Conservation (phyloP, 2,888 invertebrate genomes). For the Apotomis turbidana region DNA sequence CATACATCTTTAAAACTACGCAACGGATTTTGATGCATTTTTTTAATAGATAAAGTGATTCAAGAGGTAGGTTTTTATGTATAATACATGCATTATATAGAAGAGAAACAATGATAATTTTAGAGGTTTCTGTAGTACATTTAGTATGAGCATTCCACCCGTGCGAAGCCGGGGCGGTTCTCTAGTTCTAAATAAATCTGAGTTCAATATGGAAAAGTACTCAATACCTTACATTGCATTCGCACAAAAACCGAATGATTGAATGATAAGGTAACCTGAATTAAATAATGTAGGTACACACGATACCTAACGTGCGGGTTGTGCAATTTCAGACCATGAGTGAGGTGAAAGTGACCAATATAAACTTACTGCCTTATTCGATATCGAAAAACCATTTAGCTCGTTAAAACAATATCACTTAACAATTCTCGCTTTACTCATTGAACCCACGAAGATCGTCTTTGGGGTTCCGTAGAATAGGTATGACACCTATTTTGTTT, state of each 20-base stretch:
- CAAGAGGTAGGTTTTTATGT: no score
- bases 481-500: no score
- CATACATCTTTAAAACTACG: no score
- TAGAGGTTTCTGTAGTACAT: no score
- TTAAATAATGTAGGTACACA: constrained; percentile 6
- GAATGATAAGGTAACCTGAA: constrained; percentile 8
- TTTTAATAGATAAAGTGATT: no score
- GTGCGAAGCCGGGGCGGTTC: no score
- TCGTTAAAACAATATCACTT: constrained; percentile 8
- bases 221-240: not conserved
- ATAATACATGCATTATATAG: no score
- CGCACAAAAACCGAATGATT: constrained; percentile 1
- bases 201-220: no score
- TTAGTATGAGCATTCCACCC: no score
- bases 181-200: no score
- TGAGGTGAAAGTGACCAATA: constrained; percentile 49
- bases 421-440: not conserved
- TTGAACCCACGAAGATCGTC: not conserved
- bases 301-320: constrained; percentile 43
- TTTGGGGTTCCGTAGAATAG: not conserved
- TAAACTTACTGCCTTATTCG: constrained; percentile 25
- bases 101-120: no score
- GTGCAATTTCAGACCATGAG: constrained; percentile 45
- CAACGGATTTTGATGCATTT: no score
- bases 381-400: constrained; percentile 18